Evolutionary conservation across 2,797 vertebrate species (phyloP).

Genomic region (Dicrostonyx torquatus): DNA sequence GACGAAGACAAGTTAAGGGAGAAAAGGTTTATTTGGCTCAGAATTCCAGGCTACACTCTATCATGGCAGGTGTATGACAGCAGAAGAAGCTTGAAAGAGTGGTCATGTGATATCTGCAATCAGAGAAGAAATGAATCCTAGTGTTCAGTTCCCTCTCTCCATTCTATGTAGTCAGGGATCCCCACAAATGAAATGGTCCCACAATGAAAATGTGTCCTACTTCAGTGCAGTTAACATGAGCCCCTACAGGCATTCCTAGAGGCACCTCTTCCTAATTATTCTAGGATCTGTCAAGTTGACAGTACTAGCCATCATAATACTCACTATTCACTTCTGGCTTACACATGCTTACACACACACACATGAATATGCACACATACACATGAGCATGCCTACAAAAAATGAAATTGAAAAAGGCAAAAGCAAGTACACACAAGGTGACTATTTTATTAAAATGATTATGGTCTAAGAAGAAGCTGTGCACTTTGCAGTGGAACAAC

Average conservation of each 20-base stretch:
- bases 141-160: background rate
- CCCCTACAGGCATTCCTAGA: background rate
- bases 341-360: background rate
- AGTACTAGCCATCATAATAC: background rate
- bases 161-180: background rate
- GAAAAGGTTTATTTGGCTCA: background rate
- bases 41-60: background rate
- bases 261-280: background rate
- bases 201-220: background rate
- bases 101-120: background rate
- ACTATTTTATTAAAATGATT: too few relatives aligned
- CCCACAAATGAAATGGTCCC: background rate
- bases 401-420: background rate
- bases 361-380: background rate
- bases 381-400: background rate
- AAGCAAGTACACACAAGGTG: too few relatives aligned
- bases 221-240: background rate
- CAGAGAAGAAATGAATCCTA: background rate
- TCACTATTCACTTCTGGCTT: background rate
- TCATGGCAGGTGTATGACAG: background rate
- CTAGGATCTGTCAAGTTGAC: background rate
- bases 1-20: background rate
- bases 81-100: background rate
- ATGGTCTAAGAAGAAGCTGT: too few relatives aligned
- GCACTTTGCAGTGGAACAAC: background rate